Percentiles rank a stretch among this genome's conserved stretches.
phyloP scores from a whole-genome alignment of 2,113 vertebrate genomes.

The Amblyopsis rosae region DNA sequence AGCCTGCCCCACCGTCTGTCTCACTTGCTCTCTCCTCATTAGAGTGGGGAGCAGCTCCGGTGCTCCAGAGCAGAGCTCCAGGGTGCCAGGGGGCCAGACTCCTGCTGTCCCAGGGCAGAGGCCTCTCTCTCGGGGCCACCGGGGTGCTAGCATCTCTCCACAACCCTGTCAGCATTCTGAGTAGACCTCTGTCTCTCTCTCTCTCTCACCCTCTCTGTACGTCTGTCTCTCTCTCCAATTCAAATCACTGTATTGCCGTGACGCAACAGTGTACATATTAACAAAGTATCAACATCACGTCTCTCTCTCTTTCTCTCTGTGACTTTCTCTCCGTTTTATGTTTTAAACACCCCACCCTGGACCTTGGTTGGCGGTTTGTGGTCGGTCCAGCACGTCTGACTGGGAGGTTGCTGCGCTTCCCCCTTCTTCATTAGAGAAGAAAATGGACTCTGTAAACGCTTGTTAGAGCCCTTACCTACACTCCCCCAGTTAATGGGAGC shows the following conservation, averaged over 20 bases:
- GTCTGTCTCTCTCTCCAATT: too few relatives aligned
- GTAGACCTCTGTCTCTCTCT: constrained; percentile 67
- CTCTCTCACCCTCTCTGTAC: constrained; percentile 21
- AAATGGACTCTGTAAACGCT: constrained; percentile 99
- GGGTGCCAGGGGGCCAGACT: constrained; percentile 18
- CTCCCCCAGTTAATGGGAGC: constrained; percentile 97
- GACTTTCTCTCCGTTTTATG: constrained; percentile 5
- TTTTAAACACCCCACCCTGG: constrained; percentile 66
- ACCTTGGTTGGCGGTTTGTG: constrained; percentile 82
- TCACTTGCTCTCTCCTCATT: neutral
- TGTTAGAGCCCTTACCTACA: constrained; percentile 99
- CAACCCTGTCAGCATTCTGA: constrained; percentile 86
- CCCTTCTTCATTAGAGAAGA: constrained; percentile 99
- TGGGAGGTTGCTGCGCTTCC: constrained; percentile 91
- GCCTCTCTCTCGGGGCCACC: constrained; percentile 46
- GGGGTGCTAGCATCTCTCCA: constrained; percentile 80
- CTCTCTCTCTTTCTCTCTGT: constrained; percentile 12
- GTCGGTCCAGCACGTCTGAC: constrained; percentile 87
- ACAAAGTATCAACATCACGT: too few relatives aligned
- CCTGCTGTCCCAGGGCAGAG: constrained; percentile 10
- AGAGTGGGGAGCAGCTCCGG: neutral
- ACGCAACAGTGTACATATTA: too few relatives aligned
- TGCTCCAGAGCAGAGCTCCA: neutral
- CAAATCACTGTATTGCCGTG: too few relatives aligned
- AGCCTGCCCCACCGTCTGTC: neutral